These are phyloP conservation scores for Euschistus heros DNA, from an alignment of 1,140 invertebrate genomes.

Conservation along the genomic window DNA sequence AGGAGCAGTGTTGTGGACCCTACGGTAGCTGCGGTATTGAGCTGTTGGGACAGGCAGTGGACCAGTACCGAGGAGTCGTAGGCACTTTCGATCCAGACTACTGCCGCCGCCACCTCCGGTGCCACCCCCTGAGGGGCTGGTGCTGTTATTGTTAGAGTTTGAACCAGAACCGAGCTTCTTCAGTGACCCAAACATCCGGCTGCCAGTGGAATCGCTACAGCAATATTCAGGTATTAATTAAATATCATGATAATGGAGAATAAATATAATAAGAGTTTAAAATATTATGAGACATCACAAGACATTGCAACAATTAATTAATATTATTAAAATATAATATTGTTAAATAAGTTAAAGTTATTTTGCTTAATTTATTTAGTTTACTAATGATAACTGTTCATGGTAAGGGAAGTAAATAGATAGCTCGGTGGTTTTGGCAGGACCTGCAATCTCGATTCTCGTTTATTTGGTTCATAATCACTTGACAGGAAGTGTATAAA, in stretches of 20 bases:
- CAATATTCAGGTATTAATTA: neutral
- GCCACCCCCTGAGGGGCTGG: slow-evolving; percentile 29
- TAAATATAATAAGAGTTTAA: neutral
- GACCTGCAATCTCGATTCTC: too few relatives aligned
- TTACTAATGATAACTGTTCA: too few relatives aligned
- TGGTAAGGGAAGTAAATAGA: too few relatives aligned
- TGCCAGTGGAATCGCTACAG: neutral
- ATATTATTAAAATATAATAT: too few relatives aligned
- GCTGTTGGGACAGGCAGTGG: slow-evolving; percentile 56
- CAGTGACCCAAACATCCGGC: slow-evolving; percentile 47
- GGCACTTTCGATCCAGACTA: slow-evolving; percentile 62
- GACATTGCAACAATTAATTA: too few relatives aligned
- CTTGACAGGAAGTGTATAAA: too few relatives aligned
- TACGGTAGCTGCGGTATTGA: slow-evolving; percentile 62
- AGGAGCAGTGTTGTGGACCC: slow-evolving; percentile 38
- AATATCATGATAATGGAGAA: neutral
- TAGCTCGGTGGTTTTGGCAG: too few relatives aligned
- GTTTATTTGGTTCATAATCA: too few relatives aligned
- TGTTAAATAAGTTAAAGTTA: too few relatives aligned
- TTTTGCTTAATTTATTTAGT: too few relatives aligned
- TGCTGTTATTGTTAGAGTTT: slow-evolving; percentile 29
- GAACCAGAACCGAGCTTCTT: slow-evolving; percentile 47
- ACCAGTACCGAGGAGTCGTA: slow-evolving; percentile 45
- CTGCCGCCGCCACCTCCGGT: slow-evolving; percentile 36
- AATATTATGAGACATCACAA: too few relatives aligned